Evolutionary conservation across 2,888 invertebrate species (phyloP), one percentile per base, ranked within the genome.

Genomic region (Alviniconcha strummeri): DNA sequence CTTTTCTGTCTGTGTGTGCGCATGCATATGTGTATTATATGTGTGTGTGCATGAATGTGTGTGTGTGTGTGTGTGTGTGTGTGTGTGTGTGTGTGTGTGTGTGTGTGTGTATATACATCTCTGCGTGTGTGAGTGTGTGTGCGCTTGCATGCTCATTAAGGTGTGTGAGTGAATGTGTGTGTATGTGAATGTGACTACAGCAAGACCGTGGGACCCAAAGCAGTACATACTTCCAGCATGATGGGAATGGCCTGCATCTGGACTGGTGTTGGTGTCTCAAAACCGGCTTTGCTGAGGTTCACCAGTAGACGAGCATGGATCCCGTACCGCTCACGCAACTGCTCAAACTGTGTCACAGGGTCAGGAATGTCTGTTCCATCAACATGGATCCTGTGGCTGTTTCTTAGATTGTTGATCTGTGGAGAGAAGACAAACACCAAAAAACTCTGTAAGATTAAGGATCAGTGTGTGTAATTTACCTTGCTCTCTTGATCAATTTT

Each of bases 231-330:
- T 83, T 91, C 89, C 82, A 98, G 93, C 96, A 99, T 96, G 84
- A 97, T 95, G 2, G 99, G 97, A 88, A 98, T 95, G 0, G 97
- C 96, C 94, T 99, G 99, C 95, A 98, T 96, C 94, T 94, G 93
- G 81, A 94, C 91, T 5, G 93, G 90, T 15, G 94, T 94, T 0
- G 93, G 93, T 57, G 77, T 82, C 6, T 83, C 87, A 84, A 92
- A 93, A 7, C 92, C 92, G 7, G 89, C 86, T 15, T 84, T 94
- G 55, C 92, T 94, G 8, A 98, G 94, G 87, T 97, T 98, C 57
- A 96, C 94, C 13, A 97, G 93, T 2, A 98, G 92, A 36, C 94
- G 95, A 7, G 94, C 92, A 0, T 95, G 94, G 7, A 97, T 94
- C 64, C 94, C 94, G 90, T 96, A 96, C 11, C 93, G 91, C 0